Evolutionary conservation across 37 sponge, comb jelly and placozoan genomes (phyloP).

Genomic region (Halichondria panicea): DNA sequence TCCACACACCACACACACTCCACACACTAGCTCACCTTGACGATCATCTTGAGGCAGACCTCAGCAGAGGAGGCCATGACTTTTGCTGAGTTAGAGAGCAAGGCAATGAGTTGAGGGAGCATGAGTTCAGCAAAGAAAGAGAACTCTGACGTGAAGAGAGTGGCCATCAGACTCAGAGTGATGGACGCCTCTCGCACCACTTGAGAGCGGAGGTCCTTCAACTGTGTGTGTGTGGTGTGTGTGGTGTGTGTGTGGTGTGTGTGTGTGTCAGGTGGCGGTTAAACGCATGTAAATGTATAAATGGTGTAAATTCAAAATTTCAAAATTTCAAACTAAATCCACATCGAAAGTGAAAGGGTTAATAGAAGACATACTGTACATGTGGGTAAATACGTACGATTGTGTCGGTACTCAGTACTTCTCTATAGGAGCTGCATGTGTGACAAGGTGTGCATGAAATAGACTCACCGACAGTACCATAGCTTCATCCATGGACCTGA

Average conservation of each 20-base stretch:
- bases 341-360: neutral
- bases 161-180: slow-evolving; percentile 62
- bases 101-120: slow-evolving; percentile 59
- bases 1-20: no score
- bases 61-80: slow-evolving; percentile 76
- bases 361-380: neutral
- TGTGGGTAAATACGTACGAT: no score
- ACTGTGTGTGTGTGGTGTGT: slow-evolving; percentile 32
- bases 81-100: slow-evolving; percentile 77
- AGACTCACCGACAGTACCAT: slow-evolving; percentile 32
- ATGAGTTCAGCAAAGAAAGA: slow-evolving; percentile 51
- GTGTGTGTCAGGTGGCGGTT: neutral
- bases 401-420: no score
- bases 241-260: no score
- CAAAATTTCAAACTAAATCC: no score
- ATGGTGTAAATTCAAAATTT: no score
- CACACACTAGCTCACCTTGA: slow-evolving; percentile 49
- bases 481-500: slow-evolving; percentile 30
- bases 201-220: slow-evolving; percentile 82
- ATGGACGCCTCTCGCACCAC: slow-evolving; percentile 73
- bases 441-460: neutral
- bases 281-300: no score
- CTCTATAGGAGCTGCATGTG: neutral
- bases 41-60: slow-evolving; percentile 51
- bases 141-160: slow-evolving; percentile 28